These are phyloP conservation scores for Morone chrysops DNA, from an alignment of 2,113 vertebrate genomes.

Conservation along the genomic window DNA sequence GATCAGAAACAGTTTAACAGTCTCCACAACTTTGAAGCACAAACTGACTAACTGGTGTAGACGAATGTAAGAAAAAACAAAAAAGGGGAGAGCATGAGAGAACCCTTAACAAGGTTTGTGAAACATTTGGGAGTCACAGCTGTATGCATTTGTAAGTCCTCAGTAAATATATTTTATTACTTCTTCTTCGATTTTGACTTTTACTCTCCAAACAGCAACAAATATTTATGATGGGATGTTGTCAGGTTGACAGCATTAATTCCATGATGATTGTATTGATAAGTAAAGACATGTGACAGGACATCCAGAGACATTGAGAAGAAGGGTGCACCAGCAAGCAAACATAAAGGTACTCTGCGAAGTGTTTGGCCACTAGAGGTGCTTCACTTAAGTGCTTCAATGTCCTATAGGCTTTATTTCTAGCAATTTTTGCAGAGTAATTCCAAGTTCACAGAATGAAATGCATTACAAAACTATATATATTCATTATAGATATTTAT, in stretches of 20 bases:
- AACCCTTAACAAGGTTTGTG: neutral
- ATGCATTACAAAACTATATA: too few relatives aligned
- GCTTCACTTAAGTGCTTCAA: too few relatives aligned
- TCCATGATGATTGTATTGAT: slow-evolving; percentile 13
- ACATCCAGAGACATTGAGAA: neutral
- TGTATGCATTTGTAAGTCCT: neutral
- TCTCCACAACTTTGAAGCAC: neutral
- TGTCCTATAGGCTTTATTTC: too few relatives aligned
- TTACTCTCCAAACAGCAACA: neutral
- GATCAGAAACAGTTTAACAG: neutral
- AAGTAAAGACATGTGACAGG: slow-evolving; percentile 7
- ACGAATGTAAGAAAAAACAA: neutral
- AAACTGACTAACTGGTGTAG: neutral
- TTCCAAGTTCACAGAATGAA: too few relatives aligned
- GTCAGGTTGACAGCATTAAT: neutral
- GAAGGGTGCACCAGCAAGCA: too few relatives aligned
- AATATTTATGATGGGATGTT: slow-evolving; percentile 21
- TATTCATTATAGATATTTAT: too few relatives aligned
- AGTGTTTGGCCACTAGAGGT: neutral
- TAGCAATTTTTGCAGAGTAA: too few relatives aligned
- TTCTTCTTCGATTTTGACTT: neutral
- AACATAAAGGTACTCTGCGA: too few relatives aligned
- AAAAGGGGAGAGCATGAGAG: neutral
- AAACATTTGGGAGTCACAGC: neutral
- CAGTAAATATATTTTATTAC: neutral